Conservation (phyloP, 1,140 invertebrate genomes). For the Drosophila sproati region DNA sequence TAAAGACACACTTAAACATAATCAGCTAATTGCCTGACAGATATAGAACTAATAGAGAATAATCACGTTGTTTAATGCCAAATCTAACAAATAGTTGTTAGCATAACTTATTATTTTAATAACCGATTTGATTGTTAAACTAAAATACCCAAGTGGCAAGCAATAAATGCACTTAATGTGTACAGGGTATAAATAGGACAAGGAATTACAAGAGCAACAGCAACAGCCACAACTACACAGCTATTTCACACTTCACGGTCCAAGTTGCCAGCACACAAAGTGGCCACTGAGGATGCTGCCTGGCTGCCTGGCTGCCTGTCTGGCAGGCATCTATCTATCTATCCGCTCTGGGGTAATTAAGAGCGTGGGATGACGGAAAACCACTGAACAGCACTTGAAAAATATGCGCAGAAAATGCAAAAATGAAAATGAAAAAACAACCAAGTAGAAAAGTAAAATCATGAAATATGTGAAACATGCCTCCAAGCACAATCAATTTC, state of each 20-base stretch:
- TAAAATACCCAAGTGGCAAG: no score
- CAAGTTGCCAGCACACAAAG: conserved; percentile 25
- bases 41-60: no score
- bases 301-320: not conserved
- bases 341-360: conserved; percentile 51
- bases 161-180: not conserved
- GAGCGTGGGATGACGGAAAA: conserved; percentile 56
- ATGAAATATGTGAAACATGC: conserved; percentile 64
- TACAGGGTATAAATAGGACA: conserved; percentile 21
- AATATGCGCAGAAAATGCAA: conserved; percentile 54
- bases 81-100: no score
- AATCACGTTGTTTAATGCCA: no score
- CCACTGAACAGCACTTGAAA: conserved; percentile 33
- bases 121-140: no score
- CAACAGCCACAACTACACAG: not conserved
- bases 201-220: conserved; percentile 9
- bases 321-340: conserved; percentile 8
- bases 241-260: conserved; percentile 5
- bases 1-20: no score
- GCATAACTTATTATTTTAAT: no score
- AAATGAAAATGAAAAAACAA: conserved; percentile 28
- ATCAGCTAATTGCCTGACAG: no score
- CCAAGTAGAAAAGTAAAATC: conserved; percentile 47
- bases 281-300: conserved; percentile 39
- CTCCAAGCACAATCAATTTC: conserved; percentile 33